phyloP scores from a whole-genome alignment of 2,113 vertebrate genomes.

The Pangasianodon hypophthalmus region DNA sequence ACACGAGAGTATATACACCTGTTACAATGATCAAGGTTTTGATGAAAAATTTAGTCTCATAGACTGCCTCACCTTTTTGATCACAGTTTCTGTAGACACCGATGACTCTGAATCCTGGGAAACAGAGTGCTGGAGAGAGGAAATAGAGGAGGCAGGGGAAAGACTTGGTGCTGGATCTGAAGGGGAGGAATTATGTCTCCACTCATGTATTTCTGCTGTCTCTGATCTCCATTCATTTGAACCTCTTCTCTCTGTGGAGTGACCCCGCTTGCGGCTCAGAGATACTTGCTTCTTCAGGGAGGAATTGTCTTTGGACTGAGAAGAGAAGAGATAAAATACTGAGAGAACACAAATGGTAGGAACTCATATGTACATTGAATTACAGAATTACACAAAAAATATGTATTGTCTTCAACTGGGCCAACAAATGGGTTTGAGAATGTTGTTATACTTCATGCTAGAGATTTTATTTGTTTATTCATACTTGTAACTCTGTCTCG shows the following conservation, averaged over 20 bases:
- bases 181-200: not conserved
- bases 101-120: conserved; percentile 57
- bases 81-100: conserved; percentile 55
- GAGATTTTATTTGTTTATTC: not conserved
- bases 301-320: not conserved
- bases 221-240: not conserved
- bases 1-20: not conserved
- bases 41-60: not conserved
- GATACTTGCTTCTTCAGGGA: not conserved
- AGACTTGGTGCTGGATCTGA: conserved; percentile 14
- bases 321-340: not conserved
- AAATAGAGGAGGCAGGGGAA: conserved; percentile 22
- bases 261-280: conserved; percentile 39
- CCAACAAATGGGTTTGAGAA: not conserved
- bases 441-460: not conserved
- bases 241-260: not conserved
- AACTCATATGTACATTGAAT: not conserved
- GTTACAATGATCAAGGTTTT: not conserved
- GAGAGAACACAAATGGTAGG: not conserved
- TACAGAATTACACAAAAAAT: not conserved
- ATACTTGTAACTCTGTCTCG: not conserved
- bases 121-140: conserved; percentile 46
- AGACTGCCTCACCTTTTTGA: conserved; percentile 67
- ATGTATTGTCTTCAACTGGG: not conserved
- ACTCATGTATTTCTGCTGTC: conserved; percentile 24